phyloP scores from a whole-genome alignment of 2,888 invertebrate species.

The Laspeyria flexula region DNA sequence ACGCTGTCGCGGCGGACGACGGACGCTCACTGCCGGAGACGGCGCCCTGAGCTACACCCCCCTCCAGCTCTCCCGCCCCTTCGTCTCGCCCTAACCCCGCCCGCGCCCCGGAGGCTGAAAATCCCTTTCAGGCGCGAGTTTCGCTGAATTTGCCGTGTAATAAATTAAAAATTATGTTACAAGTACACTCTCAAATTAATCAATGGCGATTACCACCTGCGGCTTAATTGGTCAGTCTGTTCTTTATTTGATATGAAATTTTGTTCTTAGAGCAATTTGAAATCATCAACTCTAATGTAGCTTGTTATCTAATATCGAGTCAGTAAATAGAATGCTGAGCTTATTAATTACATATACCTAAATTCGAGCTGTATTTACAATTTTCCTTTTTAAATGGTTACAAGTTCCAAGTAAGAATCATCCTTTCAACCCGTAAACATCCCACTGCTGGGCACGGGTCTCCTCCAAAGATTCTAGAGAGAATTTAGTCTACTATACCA shows the following conservation, averaged over 20 bases:
- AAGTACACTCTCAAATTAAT: slow-evolving; percentile 49
- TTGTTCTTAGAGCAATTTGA: slow-evolving; percentile 1
- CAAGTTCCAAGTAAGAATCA: no score
- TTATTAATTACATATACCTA: no score
- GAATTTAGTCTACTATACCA: no score
- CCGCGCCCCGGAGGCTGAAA: slow-evolving; percentile 51
- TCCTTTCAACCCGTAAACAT: no score
- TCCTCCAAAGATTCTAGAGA: no score
- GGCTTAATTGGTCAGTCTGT: slow-evolving; percentile 28
- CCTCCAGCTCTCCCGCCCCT: slow-evolving; percentile 32
- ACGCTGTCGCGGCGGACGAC: slow-evolving; percentile 47
- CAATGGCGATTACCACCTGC: slow-evolving; percentile 46
- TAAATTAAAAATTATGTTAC: slow-evolving; percentile 54
- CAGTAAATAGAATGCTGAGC: no score
- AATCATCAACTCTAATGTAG: slow-evolving; percentile 11
- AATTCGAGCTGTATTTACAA: not conserved
- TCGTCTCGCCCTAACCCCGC: slow-evolving; percentile 27
- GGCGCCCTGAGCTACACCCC: slow-evolving; percentile 53
- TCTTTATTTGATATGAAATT: slow-evolving; percentile 14
- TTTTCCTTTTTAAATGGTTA: no score
- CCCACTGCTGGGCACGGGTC: no score
- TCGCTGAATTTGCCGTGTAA: slow-evolving; percentile 46
- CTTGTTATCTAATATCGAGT: slow-evolving; percentile 5
- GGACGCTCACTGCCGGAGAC: slow-evolving; percentile 70
- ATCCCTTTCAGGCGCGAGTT: slow-evolving; percentile 59